Conservation (phyloP, 2,888 invertebrate species). For the Spodoptera littoralis region DNA sequence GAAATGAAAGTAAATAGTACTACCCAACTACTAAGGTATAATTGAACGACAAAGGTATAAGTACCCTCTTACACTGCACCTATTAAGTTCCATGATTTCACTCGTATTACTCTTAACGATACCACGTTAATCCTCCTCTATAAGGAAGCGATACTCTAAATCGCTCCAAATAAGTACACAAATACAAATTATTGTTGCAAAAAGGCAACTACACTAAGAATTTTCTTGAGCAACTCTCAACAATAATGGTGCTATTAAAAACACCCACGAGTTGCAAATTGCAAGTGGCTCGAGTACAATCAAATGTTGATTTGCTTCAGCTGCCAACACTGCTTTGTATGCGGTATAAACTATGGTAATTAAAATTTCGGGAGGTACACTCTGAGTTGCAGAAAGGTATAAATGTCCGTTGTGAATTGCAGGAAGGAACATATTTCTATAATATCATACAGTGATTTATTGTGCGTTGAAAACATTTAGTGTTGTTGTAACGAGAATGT, state of each 20-base stretch:
- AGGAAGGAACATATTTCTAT: not conserved
- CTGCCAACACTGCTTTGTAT: constrained; percentile 83
- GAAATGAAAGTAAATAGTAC: constrained; percentile 1
- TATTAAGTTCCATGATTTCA: constrained; percentile 25
- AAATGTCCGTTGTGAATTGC: constrained; percentile 12
- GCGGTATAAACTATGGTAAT: constrained; percentile 75
- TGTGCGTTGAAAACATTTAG: constrained; percentile 3
- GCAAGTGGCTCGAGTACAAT: constrained; percentile 85
- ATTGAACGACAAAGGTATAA: constrained; percentile 26
- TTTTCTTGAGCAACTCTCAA: constrained; percentile 83
- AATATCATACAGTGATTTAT: constrained; percentile 4
- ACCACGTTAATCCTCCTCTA: constrained; percentile 22
- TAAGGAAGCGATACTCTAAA: constrained; percentile 47
- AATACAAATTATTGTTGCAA: constrained; percentile 69
- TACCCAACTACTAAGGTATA: constrained; percentile 21
- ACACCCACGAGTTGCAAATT: constrained; percentile 87
- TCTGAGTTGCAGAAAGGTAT: constrained; percentile 25
- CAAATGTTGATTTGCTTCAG: constrained; percentile 85
- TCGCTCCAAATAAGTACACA: constrained; percentile 49
- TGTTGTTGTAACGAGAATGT: not conserved
- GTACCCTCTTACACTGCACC: not conserved
- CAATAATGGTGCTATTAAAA: constrained; percentile 85
- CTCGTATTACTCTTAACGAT: constrained; percentile 30
- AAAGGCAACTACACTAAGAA: constrained; percentile 74
- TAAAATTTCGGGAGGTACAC: constrained; percentile 48